Conservation (phyloP, 2,888 invertebrate genomes). For the Pristionchus arcanus region DNA sequence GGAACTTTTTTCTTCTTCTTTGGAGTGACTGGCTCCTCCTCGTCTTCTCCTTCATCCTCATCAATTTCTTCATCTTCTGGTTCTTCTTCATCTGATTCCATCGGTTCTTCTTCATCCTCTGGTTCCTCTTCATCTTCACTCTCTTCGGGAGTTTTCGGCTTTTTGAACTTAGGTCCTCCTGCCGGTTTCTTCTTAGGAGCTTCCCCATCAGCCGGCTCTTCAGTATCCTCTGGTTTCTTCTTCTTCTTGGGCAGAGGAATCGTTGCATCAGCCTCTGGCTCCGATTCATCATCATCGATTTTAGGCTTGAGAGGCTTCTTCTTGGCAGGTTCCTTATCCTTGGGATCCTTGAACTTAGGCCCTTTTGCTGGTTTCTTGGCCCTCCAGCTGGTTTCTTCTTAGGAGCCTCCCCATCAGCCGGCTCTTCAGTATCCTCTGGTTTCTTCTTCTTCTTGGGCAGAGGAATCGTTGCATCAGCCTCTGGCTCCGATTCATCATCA, state of each 20-base stretch:
- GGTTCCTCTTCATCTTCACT: conserved; percentile 44
- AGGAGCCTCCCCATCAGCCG: conserved; percentile 19
- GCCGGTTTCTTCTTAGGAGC: conserved; percentile 27
- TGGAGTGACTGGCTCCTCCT: conserved; percentile 2
- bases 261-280: conserved; percentile 39
- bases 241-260: conserved; percentile 23
- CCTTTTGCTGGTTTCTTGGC: conserved; percentile 32
- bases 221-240: conserved; percentile 31
- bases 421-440: conserved; percentile 22
- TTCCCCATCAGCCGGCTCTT: conserved; percentile 33
- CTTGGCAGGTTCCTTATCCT: conserved; percentile 8
- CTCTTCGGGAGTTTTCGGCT: background rate
- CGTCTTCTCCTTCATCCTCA: conserved; percentile 17
- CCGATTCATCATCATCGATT: conserved; percentile 37
- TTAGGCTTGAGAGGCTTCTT: conserved; percentile 42
- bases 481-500: conserved; percentile 46
- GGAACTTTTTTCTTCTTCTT: conserved; percentile 35
- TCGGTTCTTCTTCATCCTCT: background rate
- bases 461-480: background rate
- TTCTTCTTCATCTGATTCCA: conserved; percentile 36
- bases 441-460: conserved; percentile 34
- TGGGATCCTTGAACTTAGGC: conserved; percentile 43
- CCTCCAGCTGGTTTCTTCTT: conserved; percentile 35
- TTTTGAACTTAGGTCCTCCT: conserved; percentile 45
- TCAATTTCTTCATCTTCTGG: conserved; percentile 41